These are phyloP conservation scores for Macaria notata DNA, from an alignment of 2,888 invertebrate species.

Conservation along the genomic window DNA sequence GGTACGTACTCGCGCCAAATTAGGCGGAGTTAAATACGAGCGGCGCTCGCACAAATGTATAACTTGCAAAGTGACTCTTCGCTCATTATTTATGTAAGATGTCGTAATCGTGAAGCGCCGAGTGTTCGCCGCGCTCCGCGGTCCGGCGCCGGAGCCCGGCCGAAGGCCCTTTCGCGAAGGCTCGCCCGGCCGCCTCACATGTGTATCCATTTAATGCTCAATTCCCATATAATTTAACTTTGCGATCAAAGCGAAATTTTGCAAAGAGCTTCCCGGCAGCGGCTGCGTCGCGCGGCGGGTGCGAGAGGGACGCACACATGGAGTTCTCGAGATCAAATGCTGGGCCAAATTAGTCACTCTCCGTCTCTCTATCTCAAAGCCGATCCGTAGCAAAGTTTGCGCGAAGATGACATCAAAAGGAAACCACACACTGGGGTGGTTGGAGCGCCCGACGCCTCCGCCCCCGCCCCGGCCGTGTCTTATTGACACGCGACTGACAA, in stretches of 20 bases:
- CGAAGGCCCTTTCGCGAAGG: slow-evolving; percentile 25
- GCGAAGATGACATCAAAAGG: slow-evolving; percentile 83
- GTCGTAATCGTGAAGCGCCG: slow-evolving; percentile 69
- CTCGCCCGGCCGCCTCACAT: slow-evolving; percentile 51
- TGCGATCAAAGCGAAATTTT: slow-evolving; percentile 82
- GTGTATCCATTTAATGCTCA: slow-evolving; percentile 82
- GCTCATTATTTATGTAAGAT: slow-evolving; percentile 79
- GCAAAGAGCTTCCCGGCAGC: slow-evolving; percentile 80
- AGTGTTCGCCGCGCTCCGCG: slow-evolving; percentile 39
- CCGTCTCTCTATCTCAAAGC: slow-evolving; percentile 83
- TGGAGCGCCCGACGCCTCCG: slow-evolving; percentile 59
- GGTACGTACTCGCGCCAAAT: slow-evolving; percentile 80
- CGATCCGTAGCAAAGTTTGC: slow-evolving; percentile 83
- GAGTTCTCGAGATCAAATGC: slow-evolving; percentile 81
- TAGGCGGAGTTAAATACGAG: slow-evolving; percentile 81
- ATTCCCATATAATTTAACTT: slow-evolving; percentile 83
- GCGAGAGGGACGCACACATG: slow-evolving; percentile 73
- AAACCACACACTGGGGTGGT: slow-evolving; percentile 80
- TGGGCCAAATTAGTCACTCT: slow-evolving; percentile 83
- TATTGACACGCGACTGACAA: slow-evolving; percentile 81
- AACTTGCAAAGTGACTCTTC: slow-evolving; percentile 74
- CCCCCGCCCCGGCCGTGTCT: slow-evolving; percentile 78
- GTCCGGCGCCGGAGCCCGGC: slow-evolving; percentile 37
- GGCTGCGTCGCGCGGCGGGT: slow-evolving; percentile 61
- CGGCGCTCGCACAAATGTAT: slow-evolving; percentile 73